Evolutionary conservation across 2,797 vertebrate genomes (phyloP).

Genomic region (Tangara arthus): DNA sequence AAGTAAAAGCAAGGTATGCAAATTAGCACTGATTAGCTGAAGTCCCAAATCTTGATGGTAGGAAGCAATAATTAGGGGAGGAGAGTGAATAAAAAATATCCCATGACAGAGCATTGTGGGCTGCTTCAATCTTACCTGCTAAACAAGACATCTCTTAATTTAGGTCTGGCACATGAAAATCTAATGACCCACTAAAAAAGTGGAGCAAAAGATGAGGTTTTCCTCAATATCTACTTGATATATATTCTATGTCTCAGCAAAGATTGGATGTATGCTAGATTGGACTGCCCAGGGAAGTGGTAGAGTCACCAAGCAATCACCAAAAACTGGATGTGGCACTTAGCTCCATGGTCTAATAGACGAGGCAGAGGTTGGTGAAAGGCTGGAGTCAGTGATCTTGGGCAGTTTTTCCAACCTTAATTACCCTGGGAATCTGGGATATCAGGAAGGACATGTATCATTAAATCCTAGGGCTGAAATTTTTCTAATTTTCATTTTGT

Average conservation of each 20-base stretch:
- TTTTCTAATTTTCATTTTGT: neutral
- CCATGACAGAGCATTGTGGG: neutral
- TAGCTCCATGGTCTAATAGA: accelerated
- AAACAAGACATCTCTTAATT: neutral
- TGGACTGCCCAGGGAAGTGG: neutral
- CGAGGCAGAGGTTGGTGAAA: accelerated
- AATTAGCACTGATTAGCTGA: neutral
- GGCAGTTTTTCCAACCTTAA: neutral
- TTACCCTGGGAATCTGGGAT: neutral
- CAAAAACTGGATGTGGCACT: neutral
- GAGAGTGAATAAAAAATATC: neutral
- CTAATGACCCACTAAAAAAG: neutral
- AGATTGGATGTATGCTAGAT: neutral
- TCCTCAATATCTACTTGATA: neutral
- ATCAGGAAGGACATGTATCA: neutral
- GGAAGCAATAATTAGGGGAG: neutral
- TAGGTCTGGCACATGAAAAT: neutral
- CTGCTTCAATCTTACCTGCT: neutral
- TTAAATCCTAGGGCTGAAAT: neutral
- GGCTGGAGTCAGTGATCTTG: accelerated
- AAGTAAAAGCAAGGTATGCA: neutral
- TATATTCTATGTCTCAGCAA: neutral
- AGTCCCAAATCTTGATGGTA: neutral
- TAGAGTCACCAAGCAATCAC: neutral
- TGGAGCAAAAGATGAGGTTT: neutral